Base-by-base conservation (phyloP, 2,113 vertebrate genomes). In the Phyllostomus hastatus region DNA sequence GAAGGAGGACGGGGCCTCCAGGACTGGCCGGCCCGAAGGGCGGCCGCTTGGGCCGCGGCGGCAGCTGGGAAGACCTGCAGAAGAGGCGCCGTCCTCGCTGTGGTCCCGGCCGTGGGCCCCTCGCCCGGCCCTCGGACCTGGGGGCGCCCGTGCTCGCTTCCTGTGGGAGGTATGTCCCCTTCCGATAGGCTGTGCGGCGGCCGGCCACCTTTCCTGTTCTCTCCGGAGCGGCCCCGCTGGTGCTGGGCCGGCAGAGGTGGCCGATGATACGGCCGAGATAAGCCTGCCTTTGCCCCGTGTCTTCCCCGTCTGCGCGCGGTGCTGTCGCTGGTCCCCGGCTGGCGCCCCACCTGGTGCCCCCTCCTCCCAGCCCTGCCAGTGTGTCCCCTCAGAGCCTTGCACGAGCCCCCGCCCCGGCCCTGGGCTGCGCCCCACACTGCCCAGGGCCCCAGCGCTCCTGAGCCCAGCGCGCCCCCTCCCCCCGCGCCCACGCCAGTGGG, bases 171-270 rank as follows among this genome's bases (percentile, higher is more conserved):
- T 59, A 9, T 72, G 72, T 91, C 35, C 76, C 57, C n/a, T 87
- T 54, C 70, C 2, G 28, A 80, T 90, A 72, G 76, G 38, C 35
- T 46, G 33, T 61, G 26, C 38, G n/a, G 72, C 66, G 93, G 35
- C 66, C 41, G 86, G 72, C 35, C 1, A 7, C 41, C 50, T 73
- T 96, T 94, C 95, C 90, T 93, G 73, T 66, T 48, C 28, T 22
- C 31, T 15, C 0, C 10, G 22, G 80, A 70, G n/a, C 5, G 1
- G 80, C 87, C 85, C 50, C 72, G 82, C 10, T 38, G 4, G 1
- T n/a, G 94, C 67, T 26, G 31, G 7, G 73, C 93, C 8, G 7
- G 48, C 69, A 57, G 69, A 75, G 61, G 26, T 87, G 92, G 79
- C 48, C 10, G 81, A 66, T 24, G 81, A 66, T 24, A 16, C 9